Conservation (phyloP, 1,140 invertebrate genomes). For the Cepaea nemoralis region DNA sequence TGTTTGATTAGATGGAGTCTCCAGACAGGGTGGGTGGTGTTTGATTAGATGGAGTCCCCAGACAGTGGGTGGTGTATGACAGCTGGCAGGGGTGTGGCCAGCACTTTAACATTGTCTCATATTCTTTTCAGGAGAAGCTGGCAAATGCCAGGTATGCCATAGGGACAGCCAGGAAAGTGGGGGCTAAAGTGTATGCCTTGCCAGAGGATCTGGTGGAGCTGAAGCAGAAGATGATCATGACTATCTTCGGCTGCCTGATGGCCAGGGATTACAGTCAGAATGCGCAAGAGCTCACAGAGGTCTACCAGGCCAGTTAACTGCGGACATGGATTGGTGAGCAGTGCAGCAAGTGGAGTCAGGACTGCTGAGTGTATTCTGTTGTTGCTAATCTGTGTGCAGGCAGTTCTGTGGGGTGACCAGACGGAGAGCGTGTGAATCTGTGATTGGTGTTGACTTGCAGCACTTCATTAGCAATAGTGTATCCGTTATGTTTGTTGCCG, state of each 20-base stretch:
- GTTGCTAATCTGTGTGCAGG: not conserved
- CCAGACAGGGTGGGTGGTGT: too few species aligned
- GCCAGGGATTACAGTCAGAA: constrained; percentile 79
- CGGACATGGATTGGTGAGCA: not conserved
- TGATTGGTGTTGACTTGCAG: too few species aligned
- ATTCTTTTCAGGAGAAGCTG: constrained; percentile 83
- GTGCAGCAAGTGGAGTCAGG: not conserved
- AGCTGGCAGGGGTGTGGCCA: too few species aligned
- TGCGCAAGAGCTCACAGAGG: constrained; percentile 34
- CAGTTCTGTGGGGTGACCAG: too few species aligned
- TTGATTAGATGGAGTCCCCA: too few species aligned
- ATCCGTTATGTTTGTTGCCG: too few species aligned
- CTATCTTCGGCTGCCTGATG: constrained; percentile 98
- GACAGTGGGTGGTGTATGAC: too few species aligned
- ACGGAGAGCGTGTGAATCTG: too few species aligned
- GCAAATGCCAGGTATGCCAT: constrained; percentile 99
- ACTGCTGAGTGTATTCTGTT: constrained; percentile 1
- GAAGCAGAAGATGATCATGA: constrained; percentile 99
- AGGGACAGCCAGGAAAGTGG: constrained; percentile 96
- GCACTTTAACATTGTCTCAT: not conserved
- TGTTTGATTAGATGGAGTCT: too few species aligned
- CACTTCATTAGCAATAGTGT: too few species aligned
- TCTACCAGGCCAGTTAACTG: not conserved
- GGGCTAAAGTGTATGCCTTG: constrained; percentile 95
- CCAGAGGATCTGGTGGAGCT: constrained; percentile 99